These are phyloP conservation scores for Bactericera cockerelli DNA, from an alignment of 1,140 invertebrate species.

Conservation along the genomic window DNA sequence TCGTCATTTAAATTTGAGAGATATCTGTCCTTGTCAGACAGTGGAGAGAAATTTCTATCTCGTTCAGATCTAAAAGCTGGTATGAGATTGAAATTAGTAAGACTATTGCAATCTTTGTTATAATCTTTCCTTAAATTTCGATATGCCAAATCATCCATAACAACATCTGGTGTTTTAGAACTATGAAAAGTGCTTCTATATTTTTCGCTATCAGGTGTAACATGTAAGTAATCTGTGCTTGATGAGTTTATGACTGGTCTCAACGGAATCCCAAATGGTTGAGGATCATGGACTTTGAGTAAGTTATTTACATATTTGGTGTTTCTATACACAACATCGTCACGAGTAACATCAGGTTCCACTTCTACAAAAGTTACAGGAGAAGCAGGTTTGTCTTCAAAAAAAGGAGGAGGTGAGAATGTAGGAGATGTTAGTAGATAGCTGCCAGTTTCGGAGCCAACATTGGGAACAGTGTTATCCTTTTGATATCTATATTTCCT, in stretches of 20 bases:
- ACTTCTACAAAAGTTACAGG: slow-evolving; percentile 13
- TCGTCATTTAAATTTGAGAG: neutral
- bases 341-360: slow-evolving; percentile 63
- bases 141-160: slow-evolving; percentile 74
- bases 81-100: neutral
- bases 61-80: slow-evolving; percentile 6
- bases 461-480: slow-evolving; percentile 23
- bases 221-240: slow-evolving; percentile 67
- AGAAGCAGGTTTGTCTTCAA: slow-evolving; percentile 15
- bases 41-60: neutral
- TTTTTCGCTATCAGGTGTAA: slow-evolving; percentile 40
- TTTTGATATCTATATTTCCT: slow-evolving; percentile 28
- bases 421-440: slow-evolving; percentile 58
- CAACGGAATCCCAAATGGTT: slow-evolving; percentile 77
- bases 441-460: slow-evolving; percentile 44
- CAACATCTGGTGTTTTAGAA: slow-evolving; percentile 55
- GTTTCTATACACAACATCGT: slow-evolving; percentile 69
- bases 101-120: slow-evolving; percentile 26
- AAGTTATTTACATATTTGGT: slow-evolving; percentile 57
- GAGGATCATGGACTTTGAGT: slow-evolving; percentile 53
- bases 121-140: slow-evolving; percentile 65
- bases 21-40: neutral
- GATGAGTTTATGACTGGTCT: slow-evolving; percentile 58
- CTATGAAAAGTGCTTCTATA: slow-evolving; percentile 43
- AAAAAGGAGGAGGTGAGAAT: slow-evolving; percentile 27